Conservation (phyloP, 2,888 invertebrate species). For the Aleiodes testaceus region DNA sequence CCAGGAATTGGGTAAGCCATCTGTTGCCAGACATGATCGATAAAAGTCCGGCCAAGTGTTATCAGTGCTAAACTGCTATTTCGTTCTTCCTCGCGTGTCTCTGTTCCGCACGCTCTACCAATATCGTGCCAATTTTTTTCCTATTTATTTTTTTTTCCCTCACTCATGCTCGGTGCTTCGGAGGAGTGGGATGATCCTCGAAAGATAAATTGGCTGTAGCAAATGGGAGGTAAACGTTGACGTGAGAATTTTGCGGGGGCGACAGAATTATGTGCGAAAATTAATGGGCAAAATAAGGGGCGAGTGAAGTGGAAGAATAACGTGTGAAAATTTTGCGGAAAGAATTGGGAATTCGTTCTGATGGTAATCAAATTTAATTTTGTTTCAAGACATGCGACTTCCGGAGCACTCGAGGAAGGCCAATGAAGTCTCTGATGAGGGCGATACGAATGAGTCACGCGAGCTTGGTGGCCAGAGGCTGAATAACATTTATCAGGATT, state of each 20-base stretch:
- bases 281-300: no score
- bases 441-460: conserved; percentile 56
- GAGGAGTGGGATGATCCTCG: conserved; percentile 43
- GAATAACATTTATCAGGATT: conserved; percentile 78
- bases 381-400: conserved; percentile 61
- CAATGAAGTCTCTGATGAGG: conserved; percentile 55
- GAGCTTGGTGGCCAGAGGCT: conserved; percentile 62
- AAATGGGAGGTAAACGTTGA: conserved; percentile 59
- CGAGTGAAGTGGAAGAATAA: no score
- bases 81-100: conserved; percentile 43
- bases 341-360: background rate
- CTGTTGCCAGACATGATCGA: conserved; percentile 73
- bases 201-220: conserved; percentile 62
- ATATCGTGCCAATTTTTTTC: conserved; percentile 50
- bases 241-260: conserved; percentile 36
- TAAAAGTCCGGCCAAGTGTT: conserved; percentile 72
- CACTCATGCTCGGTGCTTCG: no score
- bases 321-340: no score
- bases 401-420: conserved; percentile 63
- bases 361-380: conserved; percentile 30
- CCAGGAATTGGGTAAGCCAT: conserved; percentile 70
- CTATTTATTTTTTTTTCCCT: background rate
- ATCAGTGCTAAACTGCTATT: conserved; percentile 65
- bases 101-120: conserved; percentile 41
- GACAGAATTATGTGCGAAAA: background rate